Conservation (phyloP, 2,888 invertebrate genomes). For the Tromatobia lineatoria region DNA sequence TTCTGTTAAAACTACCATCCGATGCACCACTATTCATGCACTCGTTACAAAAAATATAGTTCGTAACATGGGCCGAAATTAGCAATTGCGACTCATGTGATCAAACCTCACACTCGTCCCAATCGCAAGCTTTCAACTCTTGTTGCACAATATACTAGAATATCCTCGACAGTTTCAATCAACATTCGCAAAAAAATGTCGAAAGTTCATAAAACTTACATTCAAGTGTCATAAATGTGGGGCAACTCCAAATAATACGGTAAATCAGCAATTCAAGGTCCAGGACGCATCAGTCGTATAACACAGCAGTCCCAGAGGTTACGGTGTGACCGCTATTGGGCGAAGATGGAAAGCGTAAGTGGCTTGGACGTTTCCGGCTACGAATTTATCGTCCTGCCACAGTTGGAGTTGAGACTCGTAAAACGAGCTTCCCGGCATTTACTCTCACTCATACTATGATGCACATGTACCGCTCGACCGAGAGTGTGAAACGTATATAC, state of each 20-base stretch:
- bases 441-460: conserved; percentile 5
- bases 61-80: no score
- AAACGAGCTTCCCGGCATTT: conserved; percentile 38
- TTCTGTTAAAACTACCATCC: no score
- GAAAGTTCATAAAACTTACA: background rate
- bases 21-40: no score
- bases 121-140: no score
- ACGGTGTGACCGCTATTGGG: conserved; percentile 28
- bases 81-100: no score
- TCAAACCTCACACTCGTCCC: no score
- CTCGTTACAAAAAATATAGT: no score
- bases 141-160: no score
- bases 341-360: conserved; percentile 61
- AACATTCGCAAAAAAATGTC: background rate
- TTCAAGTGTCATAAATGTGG: background rate
- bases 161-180: background rate
- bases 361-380: conserved; percentile 54
- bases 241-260: background rate
- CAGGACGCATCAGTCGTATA: background rate
- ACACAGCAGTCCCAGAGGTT: background rate
- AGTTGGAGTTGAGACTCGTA: conserved; percentile 47
- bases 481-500: background rate
- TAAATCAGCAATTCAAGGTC: conserved; percentile 28
- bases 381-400: conserved; percentile 55
- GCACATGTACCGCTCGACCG: conserved; percentile 5